Conservation (phyloP, 2,888 invertebrate genomes). For the Trisateles emortualis region DNA sequence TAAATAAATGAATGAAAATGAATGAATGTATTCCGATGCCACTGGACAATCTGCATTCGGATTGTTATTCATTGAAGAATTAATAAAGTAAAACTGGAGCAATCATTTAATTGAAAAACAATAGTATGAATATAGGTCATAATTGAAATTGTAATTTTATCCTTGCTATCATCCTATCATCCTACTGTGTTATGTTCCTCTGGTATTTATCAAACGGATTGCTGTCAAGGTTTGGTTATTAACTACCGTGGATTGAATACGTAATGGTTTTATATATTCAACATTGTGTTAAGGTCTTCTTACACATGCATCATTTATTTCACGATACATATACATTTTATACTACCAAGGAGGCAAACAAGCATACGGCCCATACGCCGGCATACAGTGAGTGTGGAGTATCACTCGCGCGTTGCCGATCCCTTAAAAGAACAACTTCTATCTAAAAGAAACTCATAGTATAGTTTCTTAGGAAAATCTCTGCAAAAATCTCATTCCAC, state of each 20-base stretch:
- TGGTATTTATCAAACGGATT: conserved; percentile 59
- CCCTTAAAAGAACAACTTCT: no score
- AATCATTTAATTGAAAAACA: conserved; percentile 42
- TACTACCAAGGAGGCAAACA: no score
- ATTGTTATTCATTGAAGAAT: conserved; percentile 27
- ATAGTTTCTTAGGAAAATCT: no score
- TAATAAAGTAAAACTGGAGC: conserved; percentile 45
- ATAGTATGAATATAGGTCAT: conserved; percentile 64
- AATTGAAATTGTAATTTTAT: conserved; percentile 64
- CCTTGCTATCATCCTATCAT: conserved; percentile 49
- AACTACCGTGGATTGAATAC: conserved; percentile 62
- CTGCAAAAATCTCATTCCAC: no score
- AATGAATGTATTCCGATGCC: no score
- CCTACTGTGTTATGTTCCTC: conserved; percentile 35
- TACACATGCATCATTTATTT: conserved; percentile 55
- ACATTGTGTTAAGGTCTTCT: conserved; percentile 50
- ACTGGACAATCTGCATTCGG: not conserved
- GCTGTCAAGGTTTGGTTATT: conserved; percentile 73
- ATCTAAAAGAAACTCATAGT: no score
- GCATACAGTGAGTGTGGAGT: no score
- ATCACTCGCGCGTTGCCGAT: no score
- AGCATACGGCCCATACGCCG: no score
- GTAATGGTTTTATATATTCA: conserved; percentile 44
- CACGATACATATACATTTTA: conserved; percentile 12
- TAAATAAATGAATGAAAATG: no score